Percentiles rank a stretch among this genome's conserved stretches.
phyloP scores from a whole-genome alignment of 2,113 vertebrate species.

The Polypterus bichir region DNA sequence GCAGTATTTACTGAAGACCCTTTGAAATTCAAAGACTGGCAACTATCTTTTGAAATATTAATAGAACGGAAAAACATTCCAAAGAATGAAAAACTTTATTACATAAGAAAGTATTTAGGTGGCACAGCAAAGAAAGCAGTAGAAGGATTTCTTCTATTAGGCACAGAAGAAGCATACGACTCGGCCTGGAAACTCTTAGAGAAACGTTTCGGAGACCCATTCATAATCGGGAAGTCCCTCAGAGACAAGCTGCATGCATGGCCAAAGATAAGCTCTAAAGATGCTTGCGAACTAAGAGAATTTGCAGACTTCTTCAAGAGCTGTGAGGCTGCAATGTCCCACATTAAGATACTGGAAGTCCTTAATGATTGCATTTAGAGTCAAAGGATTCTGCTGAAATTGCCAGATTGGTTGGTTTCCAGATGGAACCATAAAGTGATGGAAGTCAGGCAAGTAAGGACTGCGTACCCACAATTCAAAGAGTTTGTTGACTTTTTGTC shows the following conservation, averaged over 20 bases:
- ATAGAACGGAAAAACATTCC: conserved; percentile 18
- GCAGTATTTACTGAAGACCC: too few species aligned
- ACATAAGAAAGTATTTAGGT: conserved; percentile 12
- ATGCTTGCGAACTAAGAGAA: conserved; percentile 13
- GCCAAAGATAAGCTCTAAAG: conserved; percentile 19
- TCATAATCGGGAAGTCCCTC: conserved; percentile 17
- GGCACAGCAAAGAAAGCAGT: conserved; percentile 15
- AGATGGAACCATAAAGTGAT: conserved; percentile 15
- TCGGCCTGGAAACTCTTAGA: conserved; percentile 17
- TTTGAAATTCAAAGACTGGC: too few species aligned
- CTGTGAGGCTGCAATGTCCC: conserved; percentile 11
- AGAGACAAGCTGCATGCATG: conserved; percentile 17
- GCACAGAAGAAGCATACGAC: too few species aligned
- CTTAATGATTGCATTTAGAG: conserved; percentile 19
- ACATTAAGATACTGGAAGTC: conserved; percentile 11
- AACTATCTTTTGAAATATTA: conserved; percentile 15
- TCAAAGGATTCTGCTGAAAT: conserved; percentile 15
- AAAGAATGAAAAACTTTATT: conserved; percentile 16
- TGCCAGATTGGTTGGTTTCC: conserved; percentile 18
- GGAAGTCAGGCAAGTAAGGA: too few species aligned
- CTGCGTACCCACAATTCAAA: too few species aligned
- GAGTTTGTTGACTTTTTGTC: too few species aligned
- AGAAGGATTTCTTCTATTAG: conserved; percentile 18
- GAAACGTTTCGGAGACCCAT: conserved; percentile 18
- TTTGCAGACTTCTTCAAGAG: conserved; percentile 17